Conservation (phyloP, 2,797 vertebrate genomes). For the Sibirionetta formosa region DNA sequence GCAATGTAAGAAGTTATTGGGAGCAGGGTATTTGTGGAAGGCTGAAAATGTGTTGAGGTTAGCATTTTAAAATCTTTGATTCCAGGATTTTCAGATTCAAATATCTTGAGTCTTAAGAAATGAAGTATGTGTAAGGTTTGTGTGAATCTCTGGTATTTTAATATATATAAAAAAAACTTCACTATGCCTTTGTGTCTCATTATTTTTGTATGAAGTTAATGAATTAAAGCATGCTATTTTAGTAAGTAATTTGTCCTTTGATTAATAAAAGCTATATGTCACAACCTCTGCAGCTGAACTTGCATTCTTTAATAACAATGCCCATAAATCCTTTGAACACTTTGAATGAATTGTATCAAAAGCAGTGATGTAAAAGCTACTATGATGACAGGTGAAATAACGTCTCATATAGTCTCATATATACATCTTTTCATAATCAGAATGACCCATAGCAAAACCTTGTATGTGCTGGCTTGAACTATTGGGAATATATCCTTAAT, state of each 20-base stretch:
- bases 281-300: background rate
- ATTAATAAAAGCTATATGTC: background rate
- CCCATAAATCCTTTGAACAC: background rate
- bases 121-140: background rate
- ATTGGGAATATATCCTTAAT: background rate
- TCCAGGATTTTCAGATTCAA: background rate
- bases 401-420: background rate
- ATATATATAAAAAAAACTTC: background rate
- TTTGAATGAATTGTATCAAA: background rate
- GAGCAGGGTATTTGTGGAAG: background rate
- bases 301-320: background rate
- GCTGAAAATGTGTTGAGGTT: background rate
- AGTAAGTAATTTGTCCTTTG: background rate
- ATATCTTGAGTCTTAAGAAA: background rate
- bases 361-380: background rate
- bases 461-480: background rate
- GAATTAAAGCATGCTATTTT: background rate
- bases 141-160: background rate
- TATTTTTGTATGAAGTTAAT: background rate
- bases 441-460: background rate
- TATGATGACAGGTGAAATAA: background rate
- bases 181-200: background rate
- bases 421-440: background rate
- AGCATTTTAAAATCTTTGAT: background rate
- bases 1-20: background rate